A percentile compares a stretch with the other conserved stretches of the same genome.
Evolutionary conservation across 2,888 invertebrate species (phyloP).

Genomic region (Apantesis nais): DNA sequence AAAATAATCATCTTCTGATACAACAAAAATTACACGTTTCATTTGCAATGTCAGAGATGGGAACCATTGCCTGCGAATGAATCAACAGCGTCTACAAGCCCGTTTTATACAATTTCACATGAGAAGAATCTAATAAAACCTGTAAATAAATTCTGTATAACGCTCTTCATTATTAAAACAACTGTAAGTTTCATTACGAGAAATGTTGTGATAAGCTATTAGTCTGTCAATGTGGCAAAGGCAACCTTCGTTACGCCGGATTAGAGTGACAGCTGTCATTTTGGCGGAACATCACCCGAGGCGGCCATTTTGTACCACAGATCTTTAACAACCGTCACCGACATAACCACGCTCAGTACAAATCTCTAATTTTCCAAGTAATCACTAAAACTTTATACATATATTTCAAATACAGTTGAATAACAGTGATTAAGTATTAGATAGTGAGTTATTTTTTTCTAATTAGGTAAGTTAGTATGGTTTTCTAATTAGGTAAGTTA

Average conservation of each 20-base stretch:
- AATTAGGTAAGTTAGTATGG: too few species aligned
- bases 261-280: background rate
- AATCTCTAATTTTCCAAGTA: background rate
- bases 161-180: background rate
- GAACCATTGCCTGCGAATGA: background rate
- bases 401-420: too few species aligned
- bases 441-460: too few species aligned
- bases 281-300: background rate
- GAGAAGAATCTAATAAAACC: background rate
- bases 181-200: background rate
- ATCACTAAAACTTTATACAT: background rate
- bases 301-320: background rate
- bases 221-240: background rate
- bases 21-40: too few species aligned
- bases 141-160: background rate
- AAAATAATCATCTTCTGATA: too few species aligned
- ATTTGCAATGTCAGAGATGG: background rate
- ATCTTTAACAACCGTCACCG: background rate
- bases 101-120: background rate
- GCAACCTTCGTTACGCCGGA: background rate
- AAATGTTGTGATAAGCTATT: background rate
- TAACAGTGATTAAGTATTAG: too few species aligned
- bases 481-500: too few species aligned
- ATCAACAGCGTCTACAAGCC: background rate
- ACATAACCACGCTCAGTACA: too few species aligned